Conservation (phyloP, 1,140 invertebrate species). For the Grapholita molesta region DNA sequence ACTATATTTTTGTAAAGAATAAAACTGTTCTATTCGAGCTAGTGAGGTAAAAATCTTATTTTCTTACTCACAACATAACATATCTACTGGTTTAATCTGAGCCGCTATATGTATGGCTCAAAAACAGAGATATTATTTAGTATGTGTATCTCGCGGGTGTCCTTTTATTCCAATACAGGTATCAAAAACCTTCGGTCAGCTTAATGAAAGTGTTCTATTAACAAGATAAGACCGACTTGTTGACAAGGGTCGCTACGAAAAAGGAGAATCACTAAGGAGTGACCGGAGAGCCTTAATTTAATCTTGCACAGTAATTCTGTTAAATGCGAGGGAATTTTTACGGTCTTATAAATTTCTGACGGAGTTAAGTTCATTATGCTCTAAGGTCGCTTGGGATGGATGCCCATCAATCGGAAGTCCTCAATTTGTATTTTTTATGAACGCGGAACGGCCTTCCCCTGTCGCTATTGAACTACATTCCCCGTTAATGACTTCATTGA, state of each 20-base stretch:
- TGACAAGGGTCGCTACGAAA: constrained; percentile 59
- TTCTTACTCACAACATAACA: no score
- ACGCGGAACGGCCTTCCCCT: background rate
- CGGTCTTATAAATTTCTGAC: constrained; percentile 2
- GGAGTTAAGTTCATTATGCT: constrained; percentile 16
- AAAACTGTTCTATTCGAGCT: no score
- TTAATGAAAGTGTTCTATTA: constrained; percentile 58
- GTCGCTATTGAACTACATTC: background rate
- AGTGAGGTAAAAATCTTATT: no score
- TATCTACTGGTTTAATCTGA: background rate
- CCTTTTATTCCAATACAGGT: constrained; percentile 36
- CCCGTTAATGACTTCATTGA: background rate
- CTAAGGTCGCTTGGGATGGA: constrained; percentile 4
- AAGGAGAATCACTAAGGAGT: constrained; percentile 64
- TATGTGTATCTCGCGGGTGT: background rate
- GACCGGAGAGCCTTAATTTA: constrained; percentile 54
- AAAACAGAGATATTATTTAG: background rate
- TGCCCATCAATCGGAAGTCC: constrained; percentile 9
- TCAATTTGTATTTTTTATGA: background rate
- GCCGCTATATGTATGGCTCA: background rate
- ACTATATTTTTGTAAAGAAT: no score
- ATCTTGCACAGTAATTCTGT: constrained; percentile 53
- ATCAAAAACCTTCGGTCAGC: constrained; percentile 44
- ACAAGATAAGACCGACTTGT: constrained; percentile 52
- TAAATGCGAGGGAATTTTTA: constrained; percentile 34